Base-by-base conservation (phyloP, 2,888 invertebrate species). In the Tethea ocularis region DNA sequence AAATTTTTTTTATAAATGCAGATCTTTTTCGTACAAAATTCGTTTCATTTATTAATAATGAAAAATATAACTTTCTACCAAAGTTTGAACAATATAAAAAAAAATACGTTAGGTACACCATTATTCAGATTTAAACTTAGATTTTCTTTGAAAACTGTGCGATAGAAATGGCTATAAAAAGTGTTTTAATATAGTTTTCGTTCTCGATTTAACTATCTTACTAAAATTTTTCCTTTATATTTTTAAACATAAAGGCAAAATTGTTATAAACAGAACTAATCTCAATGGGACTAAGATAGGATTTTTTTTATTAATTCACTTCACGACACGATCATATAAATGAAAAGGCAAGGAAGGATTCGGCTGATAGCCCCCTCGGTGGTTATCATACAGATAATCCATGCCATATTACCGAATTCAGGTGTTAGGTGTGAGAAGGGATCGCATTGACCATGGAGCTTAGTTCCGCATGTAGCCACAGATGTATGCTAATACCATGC, bases 321-420 rank as follows among this genome's bases (percentile, higher is more conserved):
- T 58, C 56, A 23, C 20, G 62, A 65, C 69, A 72, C 74, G 72
- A 74, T 63, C 63, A 63, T 67, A 64, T 66, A 62, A 74, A 72
- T 66, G 61, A 69, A 73, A 57, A 56, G 55, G 29, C 1, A 56
- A 10, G 54, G 41, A 57, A 52, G 29, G 24, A 57, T 63, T 58
- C 22, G 10, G 20, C 41, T 54, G 53, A 33, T 54, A 36, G 36
- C 15, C 4, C 56, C 57, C 52, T 10, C n/a, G 41, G 55, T 57
- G 59, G 17, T 51, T 51, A 26, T 56, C 52, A 51, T 41, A 52
- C n/a, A 33, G 54, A 58, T 59, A 61, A 61, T 58, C 61, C 58
- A 24, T 33, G 52, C 57, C 36, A 57, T 60, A 61, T 56, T 56
- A 56, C 38, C 29, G 46, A 51, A 17, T 33, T 56, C 58, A 60